Evolutionary conservation across 2,113 vertebrate species (phyloP).

Genomic region (Cairina moschata): DNA sequence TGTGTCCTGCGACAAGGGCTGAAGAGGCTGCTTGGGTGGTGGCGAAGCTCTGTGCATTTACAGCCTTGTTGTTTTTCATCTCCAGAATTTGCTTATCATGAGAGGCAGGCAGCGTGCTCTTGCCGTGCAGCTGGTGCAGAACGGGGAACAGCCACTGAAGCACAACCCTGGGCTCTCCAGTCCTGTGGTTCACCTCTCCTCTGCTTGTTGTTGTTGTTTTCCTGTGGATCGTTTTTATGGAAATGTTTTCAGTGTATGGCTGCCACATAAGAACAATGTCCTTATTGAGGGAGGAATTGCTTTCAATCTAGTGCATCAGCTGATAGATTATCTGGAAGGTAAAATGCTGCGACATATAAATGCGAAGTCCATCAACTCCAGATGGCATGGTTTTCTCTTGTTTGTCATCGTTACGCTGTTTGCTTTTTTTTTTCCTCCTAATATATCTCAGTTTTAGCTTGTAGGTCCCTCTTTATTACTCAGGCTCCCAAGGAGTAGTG

Average conservation of each 20-base stretch:
- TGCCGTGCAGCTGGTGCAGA: no score
- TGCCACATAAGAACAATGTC: fast-evolving
- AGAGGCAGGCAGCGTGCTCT: fast-evolving
- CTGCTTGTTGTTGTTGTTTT: background rate
- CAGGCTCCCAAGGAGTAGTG: background rate
- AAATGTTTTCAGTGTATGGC: background rate
- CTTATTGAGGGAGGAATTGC: background rate
- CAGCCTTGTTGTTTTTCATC: fast-evolving
- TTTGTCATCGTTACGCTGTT: fast-evolving
- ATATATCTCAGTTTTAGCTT: fast-evolving
- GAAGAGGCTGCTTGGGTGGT: fast-evolving
- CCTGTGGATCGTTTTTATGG: fast-evolving
- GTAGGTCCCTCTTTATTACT: fast-evolving
- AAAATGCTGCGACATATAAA: fast-evolving
- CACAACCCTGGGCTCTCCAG: background rate
- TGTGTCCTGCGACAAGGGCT: fast-evolving
- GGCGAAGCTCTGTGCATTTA: fast-evolving
- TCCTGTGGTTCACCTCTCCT: background rate
- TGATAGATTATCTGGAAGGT: background rate
- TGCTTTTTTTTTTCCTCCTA: background rate
- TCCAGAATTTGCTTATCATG: fast-evolving
- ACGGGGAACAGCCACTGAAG: fast-evolving
- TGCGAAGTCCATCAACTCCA: background rate
- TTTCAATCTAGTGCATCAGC: background rate
- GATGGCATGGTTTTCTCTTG: background rate